phyloP scores from a whole-genome alignment of 1,140 invertebrate genomes.

The Drosophila aff. region DNA sequence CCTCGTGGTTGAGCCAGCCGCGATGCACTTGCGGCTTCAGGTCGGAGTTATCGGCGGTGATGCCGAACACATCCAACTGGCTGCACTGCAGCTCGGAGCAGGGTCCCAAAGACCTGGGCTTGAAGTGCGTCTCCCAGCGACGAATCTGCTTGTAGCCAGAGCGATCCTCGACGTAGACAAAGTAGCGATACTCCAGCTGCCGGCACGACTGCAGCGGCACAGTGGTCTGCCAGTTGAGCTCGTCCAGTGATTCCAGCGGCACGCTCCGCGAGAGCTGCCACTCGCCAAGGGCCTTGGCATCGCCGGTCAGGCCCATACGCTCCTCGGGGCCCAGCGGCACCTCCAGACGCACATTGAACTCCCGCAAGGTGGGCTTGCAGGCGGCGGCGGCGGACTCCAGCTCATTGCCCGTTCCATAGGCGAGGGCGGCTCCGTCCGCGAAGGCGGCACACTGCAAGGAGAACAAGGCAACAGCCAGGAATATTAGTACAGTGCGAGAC shows the following conservation, averaged over 20 bases:
- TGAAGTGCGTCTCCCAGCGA: conserved; percentile 91
- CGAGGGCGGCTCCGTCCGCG: conserved; percentile 59
- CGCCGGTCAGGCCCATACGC: conserved; percentile 85
- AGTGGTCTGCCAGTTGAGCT: conserved; percentile 84
- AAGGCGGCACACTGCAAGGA: conserved; percentile 73
- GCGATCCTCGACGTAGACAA: conserved; percentile 86
- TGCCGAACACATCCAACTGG: conserved; percentile 86
- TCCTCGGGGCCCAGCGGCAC: conserved; percentile 74
- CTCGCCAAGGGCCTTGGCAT: conserved; percentile 84
- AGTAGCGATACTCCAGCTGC: conserved; percentile 90
- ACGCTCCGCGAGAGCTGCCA: conserved; percentile 85
- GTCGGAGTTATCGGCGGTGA: conserved; percentile 58
- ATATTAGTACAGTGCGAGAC: conserved; percentile 63
- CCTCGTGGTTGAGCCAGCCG: conserved; percentile 93
- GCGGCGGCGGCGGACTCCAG: conserved; percentile 36
- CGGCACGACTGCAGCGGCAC: conserved; percentile 86
- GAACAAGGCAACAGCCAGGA: conserved; percentile 51
- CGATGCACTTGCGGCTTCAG: conserved; percentile 87
- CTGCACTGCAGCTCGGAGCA: conserved; percentile 52
- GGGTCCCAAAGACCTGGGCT: conserved; percentile 85
- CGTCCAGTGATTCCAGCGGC: conserved; percentile 68
- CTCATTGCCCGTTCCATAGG: conserved; percentile 56
- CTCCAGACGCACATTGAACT: conserved; percentile 68
- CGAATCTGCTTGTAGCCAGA: conserved; percentile 86
- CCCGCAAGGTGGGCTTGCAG: conserved; percentile 61